Evolutionary conservation across 30 jellyfish, hydroid and myxozoan species (phyloP).

Genomic region (Cassiopea andromeda): DNA sequence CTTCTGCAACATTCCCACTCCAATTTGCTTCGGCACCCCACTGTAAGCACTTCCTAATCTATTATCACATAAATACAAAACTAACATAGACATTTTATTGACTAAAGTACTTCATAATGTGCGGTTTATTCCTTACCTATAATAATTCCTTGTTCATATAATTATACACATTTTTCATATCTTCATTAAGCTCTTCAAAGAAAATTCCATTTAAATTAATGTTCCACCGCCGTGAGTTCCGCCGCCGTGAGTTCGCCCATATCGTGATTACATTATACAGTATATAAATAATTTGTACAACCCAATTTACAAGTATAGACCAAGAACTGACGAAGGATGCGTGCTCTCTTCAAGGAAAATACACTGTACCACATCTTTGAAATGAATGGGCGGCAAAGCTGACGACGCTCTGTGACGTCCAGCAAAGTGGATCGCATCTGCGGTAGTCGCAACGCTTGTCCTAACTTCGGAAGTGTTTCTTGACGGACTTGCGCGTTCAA

Average conservation of each 20-base stretch:
- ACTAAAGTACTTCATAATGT: background rate
- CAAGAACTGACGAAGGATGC: background rate
- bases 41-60: no score
- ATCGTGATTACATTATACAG: background rate
- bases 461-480: background rate
- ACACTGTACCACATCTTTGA: background rate
- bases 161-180: background rate
- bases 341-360: background rate
- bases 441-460: background rate
- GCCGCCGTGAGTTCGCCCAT: constrained; percentile 11
- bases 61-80: background rate
- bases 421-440: background rate
- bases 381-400: background rate
- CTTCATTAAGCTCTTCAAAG: background rate
- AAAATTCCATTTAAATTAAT: background rate
- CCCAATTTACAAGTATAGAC: background rate
- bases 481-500: background rate
- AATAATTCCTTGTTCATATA: constrained; percentile 10
- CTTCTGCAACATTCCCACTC: no score
- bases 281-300: background rate
- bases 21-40: no score
- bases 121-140: background rate
- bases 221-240: constrained; percentile 1
- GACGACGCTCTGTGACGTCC: background rate
- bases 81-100: background rate